A percentile compares a stretch with the other conserved stretches of the same genome.
Conservation (phyloP, 2,113 vertebrate species). For the Pleuronectes platessa region DNA sequence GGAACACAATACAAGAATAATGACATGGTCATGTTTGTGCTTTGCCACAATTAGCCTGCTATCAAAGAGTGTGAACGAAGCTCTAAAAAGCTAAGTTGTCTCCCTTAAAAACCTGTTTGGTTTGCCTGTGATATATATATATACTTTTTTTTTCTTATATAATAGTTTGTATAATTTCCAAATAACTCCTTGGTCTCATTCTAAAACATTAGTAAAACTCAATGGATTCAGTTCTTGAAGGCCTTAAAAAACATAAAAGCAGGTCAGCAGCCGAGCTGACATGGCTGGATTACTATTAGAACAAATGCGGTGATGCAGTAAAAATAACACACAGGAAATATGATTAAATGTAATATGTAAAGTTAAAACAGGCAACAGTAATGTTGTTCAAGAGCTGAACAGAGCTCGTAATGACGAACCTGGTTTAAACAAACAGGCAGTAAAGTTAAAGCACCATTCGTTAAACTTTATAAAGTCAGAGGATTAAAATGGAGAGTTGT, state of each 20-base stretch:
- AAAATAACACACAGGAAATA: not conserved
- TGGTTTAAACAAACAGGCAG: not conserved
- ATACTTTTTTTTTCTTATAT: not conserved
- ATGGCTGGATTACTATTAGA: not conserved
- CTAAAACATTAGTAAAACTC: too few species aligned
- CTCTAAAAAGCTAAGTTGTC: not conserved
- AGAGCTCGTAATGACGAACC: too few species aligned
- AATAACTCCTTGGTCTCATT: too few species aligned
- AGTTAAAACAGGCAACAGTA: not conserved
- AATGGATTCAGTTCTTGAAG: too few species aligned
- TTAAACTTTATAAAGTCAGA: not conserved
- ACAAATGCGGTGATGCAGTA: not conserved
- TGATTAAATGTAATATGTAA: not conserved
- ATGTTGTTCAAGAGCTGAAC: not conserved
- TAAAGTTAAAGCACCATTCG: not conserved
- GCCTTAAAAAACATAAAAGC: not conserved
- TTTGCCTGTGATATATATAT: not conserved
- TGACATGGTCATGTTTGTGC: not conserved
- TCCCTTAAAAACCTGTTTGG: not conserved
- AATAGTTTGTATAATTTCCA: too few species aligned
- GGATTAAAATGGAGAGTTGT: not conserved
- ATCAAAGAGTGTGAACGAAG: not conserved
- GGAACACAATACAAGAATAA: not conserved
- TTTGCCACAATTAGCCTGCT: accelerated
- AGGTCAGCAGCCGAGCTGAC: not conserved